Base-by-base conservation (phyloP, 37 sponge, comb jelly and placozoan species). In the Agelas oroides region DNA sequence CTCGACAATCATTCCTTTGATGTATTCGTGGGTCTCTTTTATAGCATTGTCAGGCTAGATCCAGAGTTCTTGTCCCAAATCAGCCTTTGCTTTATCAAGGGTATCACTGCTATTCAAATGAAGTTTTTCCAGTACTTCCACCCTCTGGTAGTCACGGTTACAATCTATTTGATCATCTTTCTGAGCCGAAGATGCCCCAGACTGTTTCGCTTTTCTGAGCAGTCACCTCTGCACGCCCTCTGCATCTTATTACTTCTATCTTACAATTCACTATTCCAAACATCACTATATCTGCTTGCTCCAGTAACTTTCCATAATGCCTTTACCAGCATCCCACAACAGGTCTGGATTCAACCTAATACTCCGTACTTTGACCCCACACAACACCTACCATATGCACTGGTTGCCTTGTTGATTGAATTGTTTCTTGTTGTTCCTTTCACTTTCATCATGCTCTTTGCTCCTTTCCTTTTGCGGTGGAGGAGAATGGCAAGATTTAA, bases 341-440 rank as follows among this genome's bases (percentile, higher is more conserved):
- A 68, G 52, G 70, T 68, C 21, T n/a, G 27, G 37, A 65, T 80
- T 46, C 68, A 80, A 27, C 81, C 70, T 18, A 68, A 33, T 25
- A 65, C 53, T 17, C 52, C 35, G 6, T 80, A 68, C 70, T 69
- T 66, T 53, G 54, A 68, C 41, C 69, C 57, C 36, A 38, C 63
- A 63, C 8, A 67, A 52, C 70, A 80, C 55, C 70, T 66, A 15
- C 70, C 70, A 19, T 80, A 80, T 39, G 70, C 70, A 24, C 31
- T 68, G 52, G 19, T 80, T 46, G 81, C 81, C 31, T 23, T 80
- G n/a, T 24, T 80, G 30, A 27, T 80, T 40, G 54, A 76, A 53
- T 14, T 80, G 17, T 5, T 68, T 15, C 19, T 68, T 20, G 70
- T 63, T 13, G 25, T 80, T 39, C 70, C 70, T 27, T 68, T 80